A percentile compares a stretch with the other conserved stretches of the same genome.
Conservation (phyloP, 2,797 vertebrate species). For the Meriones psammophilus region DNA sequence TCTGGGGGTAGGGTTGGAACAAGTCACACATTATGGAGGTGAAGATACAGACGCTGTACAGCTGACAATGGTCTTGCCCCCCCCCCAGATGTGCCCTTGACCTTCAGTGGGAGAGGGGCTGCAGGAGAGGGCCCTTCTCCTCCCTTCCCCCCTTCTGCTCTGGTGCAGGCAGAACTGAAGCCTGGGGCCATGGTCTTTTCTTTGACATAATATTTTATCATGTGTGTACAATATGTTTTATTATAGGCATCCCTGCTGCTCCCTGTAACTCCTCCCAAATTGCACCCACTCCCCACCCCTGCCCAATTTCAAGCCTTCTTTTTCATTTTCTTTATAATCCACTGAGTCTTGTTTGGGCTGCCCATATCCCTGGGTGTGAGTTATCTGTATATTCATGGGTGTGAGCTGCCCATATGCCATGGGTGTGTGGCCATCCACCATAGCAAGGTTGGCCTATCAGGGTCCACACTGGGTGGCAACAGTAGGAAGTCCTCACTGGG, state of each 20-base stretch:
- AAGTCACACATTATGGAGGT: background rate
- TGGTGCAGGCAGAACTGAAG: background rate
- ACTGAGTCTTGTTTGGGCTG: background rate
- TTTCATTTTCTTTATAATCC: background rate
- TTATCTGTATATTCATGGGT: background rate
- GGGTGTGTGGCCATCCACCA: too few relatives aligned
- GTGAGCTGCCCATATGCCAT: background rate
- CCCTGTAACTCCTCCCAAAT: background rate
- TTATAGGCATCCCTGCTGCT: background rate
- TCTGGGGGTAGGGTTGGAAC: background rate
- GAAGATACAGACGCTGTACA: fast-evolving
- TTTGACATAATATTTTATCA: background rate
- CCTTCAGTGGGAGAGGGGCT: background rate
- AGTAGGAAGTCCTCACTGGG: background rate
- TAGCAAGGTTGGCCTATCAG: background rate
- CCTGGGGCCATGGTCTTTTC: background rate
- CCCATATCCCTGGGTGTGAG: too few relatives aligned
- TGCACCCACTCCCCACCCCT: too few relatives aligned
- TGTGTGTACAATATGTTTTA: background rate
- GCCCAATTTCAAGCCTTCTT: background rate
- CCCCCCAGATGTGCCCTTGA: too few relatives aligned
- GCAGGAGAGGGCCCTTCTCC: background rate
- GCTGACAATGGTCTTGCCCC: fast-evolving
- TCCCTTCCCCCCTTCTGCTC: fast-evolving
- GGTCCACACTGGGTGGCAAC: background rate